Conservation (phyloP, 92 coral and sea anemone species). For the Micromussa lordhowensis region DNA sequence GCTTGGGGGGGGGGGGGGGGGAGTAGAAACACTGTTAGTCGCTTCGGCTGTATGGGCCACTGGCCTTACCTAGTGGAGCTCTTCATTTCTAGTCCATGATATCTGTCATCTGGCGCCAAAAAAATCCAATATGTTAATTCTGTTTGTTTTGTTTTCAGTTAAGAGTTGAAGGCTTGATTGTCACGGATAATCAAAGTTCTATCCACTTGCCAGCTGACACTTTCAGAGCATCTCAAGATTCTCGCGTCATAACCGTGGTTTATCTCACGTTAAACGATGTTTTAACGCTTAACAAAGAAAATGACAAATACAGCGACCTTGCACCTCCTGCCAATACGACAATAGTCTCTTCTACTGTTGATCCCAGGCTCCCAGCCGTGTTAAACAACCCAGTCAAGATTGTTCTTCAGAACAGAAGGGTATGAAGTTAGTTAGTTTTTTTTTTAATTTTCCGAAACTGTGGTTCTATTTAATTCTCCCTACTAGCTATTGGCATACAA, state of each 20-base stretch:
- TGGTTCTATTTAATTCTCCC: too few species aligned
- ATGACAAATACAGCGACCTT: neutral
- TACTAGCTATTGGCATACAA: neutral
- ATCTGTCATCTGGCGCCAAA: neutral
- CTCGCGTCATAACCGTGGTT: constrained; percentile 70
- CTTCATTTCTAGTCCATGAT: neutral
- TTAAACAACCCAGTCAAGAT: constrained; percentile 75
- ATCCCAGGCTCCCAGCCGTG: constrained; percentile 60
- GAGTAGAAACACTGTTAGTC: neutral
- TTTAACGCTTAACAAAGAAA: constrained; percentile 50
- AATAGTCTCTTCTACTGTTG: constrained; percentile 81
- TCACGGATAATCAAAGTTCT: constrained; percentile 54
- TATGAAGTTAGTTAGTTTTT: constrained; percentile 3
- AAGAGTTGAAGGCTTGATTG: constrained; percentile 45
- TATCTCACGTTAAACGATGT: constrained; percentile 70
- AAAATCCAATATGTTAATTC: neutral
- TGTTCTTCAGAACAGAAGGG: constrained; percentile 75
- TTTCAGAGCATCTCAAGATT: constrained; percentile 29
- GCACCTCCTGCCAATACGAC: constrained; percentile 68
- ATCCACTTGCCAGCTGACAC: constrained; percentile 69
- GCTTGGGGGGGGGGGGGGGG: too few species aligned
- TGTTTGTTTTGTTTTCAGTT: constrained; percentile 42
- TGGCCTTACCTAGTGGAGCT: too few species aligned
- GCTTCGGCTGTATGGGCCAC: neutral
- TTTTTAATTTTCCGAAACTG: neutral